phyloP scores from a whole-genome alignment of 2,888 invertebrate genomes.

The Oasisia sp. region DNA sequence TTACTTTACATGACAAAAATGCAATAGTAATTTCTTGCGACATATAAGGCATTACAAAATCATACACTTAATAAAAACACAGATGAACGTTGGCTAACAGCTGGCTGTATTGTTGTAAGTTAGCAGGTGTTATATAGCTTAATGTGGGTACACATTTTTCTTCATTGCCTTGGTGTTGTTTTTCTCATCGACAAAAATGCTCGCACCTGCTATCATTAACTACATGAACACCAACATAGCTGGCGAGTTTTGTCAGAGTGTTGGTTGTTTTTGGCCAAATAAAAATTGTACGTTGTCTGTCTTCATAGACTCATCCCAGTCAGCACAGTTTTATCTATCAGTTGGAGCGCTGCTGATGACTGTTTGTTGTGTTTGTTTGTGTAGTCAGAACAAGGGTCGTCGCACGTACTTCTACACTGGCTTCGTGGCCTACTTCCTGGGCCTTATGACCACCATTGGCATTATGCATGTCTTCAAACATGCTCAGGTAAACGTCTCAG shows the following conservation, averaged over 20 bases:
- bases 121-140: neutral
- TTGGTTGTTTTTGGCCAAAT: neutral
- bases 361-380: constrained; percentile 40
- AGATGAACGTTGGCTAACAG: neutral
- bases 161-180: neutral
- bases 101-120: neutral
- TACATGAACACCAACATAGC: neutral
- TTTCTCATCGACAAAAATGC: neutral
- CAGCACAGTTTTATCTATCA: neutral
- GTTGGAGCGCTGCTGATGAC: neutral
- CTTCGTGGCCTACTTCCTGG: constrained; percentile 91
- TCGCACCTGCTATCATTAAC: neutral
- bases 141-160: neutral
- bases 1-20: neutral
- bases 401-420: constrained; percentile 81
- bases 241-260: too few species aligned
- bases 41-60: neutral
- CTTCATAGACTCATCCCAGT: neutral
- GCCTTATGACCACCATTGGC: constrained; percentile 91
- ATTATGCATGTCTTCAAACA: constrained; percentile 99
- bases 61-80: neutral
- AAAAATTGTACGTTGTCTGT: neutral
- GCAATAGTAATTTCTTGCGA: neutral
- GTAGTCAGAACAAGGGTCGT: constrained; percentile 58
- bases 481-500: constrained; percentile 72